Conservation (phyloP, 2,113 vertebrate species). For the Holacanthus passer region DNA sequence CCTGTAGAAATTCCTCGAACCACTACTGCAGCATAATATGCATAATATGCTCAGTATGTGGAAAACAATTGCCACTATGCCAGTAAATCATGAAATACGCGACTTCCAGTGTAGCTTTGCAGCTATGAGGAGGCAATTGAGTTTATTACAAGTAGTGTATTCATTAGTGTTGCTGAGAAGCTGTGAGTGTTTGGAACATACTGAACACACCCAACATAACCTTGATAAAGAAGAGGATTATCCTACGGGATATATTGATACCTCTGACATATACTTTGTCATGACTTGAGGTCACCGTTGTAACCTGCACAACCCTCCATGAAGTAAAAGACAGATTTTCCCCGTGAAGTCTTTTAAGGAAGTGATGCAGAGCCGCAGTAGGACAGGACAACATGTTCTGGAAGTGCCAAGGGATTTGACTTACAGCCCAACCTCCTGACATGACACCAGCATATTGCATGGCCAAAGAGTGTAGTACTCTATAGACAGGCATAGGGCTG, state of each 20-base stretch:
- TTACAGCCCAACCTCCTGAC: conserved; percentile 7
- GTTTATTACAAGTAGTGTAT: background rate
- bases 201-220: background rate
- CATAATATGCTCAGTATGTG: background rate
- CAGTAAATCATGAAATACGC: conserved; percentile 8
- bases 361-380: background rate
- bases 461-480: background rate
- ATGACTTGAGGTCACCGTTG: background rate
- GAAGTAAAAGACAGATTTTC: background rate
- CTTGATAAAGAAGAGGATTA: background rate
- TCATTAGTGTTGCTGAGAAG: background rate
- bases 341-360: background rate
- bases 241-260: background rate
- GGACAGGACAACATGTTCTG: background rate
- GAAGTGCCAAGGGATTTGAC: background rate
- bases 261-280: background rate
- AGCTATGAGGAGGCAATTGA: background rate
- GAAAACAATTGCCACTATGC: background rate
- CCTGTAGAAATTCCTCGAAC: background rate
- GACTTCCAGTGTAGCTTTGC: background rate
- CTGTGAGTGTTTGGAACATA: background rate
- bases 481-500: background rate
- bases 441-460: conserved; percentile 21
- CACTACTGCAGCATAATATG: background rate
- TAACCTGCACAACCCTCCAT: background rate